These are phyloP conservation scores for Pemphredon lugubris DNA, from an alignment of 2,888 invertebrate species.

Conservation along the genomic window DNA sequence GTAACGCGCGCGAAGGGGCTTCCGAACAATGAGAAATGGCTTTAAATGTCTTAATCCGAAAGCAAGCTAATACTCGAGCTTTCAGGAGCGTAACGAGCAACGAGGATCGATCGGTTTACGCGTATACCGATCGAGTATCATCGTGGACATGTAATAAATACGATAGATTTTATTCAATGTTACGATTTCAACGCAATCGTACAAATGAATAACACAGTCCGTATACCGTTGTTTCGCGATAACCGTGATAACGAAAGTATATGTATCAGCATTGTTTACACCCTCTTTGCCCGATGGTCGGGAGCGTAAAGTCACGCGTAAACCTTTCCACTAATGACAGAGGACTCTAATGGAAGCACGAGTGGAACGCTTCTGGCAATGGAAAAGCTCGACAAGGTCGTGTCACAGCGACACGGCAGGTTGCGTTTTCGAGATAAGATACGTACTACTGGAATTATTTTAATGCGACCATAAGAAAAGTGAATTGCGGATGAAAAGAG, in stretches of 20 bases:
- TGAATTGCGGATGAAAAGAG: neutral
- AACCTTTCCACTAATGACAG: conserved; percentile 18
- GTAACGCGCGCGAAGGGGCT: conserved; percentile 36
- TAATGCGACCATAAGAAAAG: neutral
- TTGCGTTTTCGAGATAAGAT: neutral
- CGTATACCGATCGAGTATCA: too few relatives aligned
- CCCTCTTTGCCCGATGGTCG: conserved; percentile 22
- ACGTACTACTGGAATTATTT: neutral
- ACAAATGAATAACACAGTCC: too few relatives aligned
- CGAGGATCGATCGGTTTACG: too few relatives aligned
- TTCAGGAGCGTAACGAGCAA: too few relatives aligned
- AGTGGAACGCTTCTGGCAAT: neutral
- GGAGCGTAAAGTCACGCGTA: neutral
- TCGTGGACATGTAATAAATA: too few relatives aligned
- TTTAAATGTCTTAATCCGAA: too few relatives aligned
- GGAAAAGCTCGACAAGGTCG: conserved; percentile 3
- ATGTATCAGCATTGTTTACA: conserved; percentile 24
- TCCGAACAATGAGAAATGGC: conserved; percentile 9
- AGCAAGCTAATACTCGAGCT: too few relatives aligned
- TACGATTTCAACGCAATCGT: too few relatives aligned
- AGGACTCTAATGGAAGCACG: conserved; percentile 26
- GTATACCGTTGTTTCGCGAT: too few relatives aligned
- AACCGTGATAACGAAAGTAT: too few relatives aligned
- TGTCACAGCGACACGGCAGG: neutral
- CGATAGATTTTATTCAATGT: too few relatives aligned